Percentiles rank a stretch among this genome's conserved stretches.
Evolutionary conservation across 2,113 vertebrate genomes (phyloP).

Genomic region (Laticauda colubrina): DNA sequence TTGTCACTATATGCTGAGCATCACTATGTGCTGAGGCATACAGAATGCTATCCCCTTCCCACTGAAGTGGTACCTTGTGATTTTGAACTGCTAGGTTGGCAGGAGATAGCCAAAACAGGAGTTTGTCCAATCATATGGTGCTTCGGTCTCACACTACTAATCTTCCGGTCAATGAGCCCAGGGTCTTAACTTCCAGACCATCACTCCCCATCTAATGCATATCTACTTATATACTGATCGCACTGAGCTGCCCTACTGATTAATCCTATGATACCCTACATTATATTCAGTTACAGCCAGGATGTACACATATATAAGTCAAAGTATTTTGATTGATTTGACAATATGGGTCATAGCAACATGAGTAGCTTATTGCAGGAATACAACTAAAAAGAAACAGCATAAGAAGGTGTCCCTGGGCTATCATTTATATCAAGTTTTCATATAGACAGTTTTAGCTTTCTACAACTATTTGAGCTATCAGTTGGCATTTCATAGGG

Average conservation of each 20-base stretch:
- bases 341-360: neutral
- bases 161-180: neutral
- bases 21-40: neutral
- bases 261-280: neutral
- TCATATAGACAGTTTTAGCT: neutral
- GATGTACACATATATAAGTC: too few relatives aligned
- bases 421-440: constrained; percentile 25
- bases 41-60: neutral
- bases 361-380: neutral
- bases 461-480: constrained; percentile 23
- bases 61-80: neutral
- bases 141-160: neutral
- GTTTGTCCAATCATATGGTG: neutral
- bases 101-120: neutral
- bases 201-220: neutral
- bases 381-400: neutral
- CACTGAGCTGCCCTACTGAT: neutral
- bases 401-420: constrained; percentile 7
- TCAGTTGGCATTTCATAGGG: constrained; percentile 6
- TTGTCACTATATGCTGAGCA: neutral
- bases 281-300: neutral
- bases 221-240: neutral
- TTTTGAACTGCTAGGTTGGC: neutral
- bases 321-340: neutral
- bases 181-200: neutral